Base-by-base conservation (phyloP, 2,797 vertebrate species). In the Syndactyla subalaris region DNA sequence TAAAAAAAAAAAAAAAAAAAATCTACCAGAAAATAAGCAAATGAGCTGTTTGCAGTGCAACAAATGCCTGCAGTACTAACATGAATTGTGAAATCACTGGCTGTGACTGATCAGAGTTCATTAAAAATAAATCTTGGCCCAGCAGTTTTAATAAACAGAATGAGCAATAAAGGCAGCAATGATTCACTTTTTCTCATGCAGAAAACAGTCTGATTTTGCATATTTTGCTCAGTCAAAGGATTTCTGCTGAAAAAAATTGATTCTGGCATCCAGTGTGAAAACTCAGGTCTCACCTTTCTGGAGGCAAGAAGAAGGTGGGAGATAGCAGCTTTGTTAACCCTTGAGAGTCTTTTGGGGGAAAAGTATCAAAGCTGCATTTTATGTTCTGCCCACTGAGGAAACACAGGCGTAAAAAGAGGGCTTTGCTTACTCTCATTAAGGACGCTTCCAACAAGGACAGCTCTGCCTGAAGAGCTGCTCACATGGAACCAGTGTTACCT, bases 21-120 rank as follows among this genome's bases (percentile, higher is more conserved):
- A 20, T 52, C 78, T 94, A 89, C 68, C 59, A 93, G 73, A 93
- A 96, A 92, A 92, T 87, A 94, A 95, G 89, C 78, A 93, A 96
- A 93, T 89, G 81, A 92, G 62, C 63, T 91, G 57, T 85, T 96
- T 91, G 70, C 86, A 84, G 74, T 88, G 75, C 76, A 88, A 88
- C 73, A 77, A 94, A 94, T 96, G 83, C 82, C 78, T 83, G 78
- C 66, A 54, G 63, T 78, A 52, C 79, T 95, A 81, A 91, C 88
- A 79, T 18, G 46, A 86, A 87, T 96, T 95, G 88, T 73, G 91
- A 95, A 96, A 97, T 96, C 88, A 61, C 79, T 89, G 87, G 59
- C 90, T 94, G 86, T 93, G 86, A 91, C 84, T 89, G 89, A 95
- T 90, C 92, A 94, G 94, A 93, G 83, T 95, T 97, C 95, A 97